A percentile compares a stretch with the other conserved stretches of the same genome.
These are phyloP conservation scores for Gymnogyps californianus DNA, from an alignment of 2,113 vertebrate genomes.

Conservation along the genomic window DNA sequence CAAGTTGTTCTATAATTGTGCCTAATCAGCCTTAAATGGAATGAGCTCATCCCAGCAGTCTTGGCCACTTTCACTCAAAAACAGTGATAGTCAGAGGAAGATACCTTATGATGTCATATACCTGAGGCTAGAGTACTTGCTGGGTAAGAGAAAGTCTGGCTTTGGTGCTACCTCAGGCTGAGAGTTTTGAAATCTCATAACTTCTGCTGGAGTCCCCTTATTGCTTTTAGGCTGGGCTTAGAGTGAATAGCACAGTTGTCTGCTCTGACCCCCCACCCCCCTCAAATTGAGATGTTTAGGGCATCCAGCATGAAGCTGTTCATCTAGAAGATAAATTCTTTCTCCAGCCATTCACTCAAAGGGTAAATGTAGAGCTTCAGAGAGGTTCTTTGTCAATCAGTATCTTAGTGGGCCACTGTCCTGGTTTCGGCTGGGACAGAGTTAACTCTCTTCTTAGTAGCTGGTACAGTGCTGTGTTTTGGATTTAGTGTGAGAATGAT, in stretches of 20 bases:
- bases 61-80: background rate
- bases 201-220: background rate
- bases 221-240: background rate
- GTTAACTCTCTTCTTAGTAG: too few species aligned
- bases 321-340: background rate
- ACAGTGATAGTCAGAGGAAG: background rate
- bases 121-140: background rate
- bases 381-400: background rate
- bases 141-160: background rate
- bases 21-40: background rate
- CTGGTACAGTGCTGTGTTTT: too few species aligned
- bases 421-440: too few species aligned
- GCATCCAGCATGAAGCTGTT: background rate
- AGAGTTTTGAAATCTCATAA: background rate
- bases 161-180: background rate
- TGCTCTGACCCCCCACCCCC: fast-evolving
- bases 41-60: background rate
- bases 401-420: background rate
- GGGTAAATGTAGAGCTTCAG: background rate
- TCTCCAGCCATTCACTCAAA: background rate
- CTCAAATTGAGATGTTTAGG: background rate
- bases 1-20: background rate
- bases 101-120: background rate
- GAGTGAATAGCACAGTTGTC: background rate
- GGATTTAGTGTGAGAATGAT: too few species aligned